phyloP scores from a whole-genome alignment of 1,140 invertebrate species.

The Antheraea pernyi region DNA sequence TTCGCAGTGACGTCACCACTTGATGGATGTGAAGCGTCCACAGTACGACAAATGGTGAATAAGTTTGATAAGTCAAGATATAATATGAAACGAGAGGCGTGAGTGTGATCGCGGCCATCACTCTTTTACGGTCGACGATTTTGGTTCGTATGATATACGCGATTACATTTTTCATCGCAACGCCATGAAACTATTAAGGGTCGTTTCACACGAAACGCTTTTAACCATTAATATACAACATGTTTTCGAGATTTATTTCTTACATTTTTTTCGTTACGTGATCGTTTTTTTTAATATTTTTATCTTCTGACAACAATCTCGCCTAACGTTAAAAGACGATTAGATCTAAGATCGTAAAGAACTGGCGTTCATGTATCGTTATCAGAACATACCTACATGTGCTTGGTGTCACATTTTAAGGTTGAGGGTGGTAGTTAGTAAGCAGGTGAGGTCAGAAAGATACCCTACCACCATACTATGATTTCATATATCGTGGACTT shows the following conservation, averaged over 20 bases:
- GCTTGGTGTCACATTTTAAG: no score
- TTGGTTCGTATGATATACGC: slow-evolving; percentile 46
- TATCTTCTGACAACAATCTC: no score
- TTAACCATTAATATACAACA: not conserved
- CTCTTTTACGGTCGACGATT: slow-evolving; percentile 47
- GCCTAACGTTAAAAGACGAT: no score
- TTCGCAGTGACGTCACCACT: slow-evolving; percentile 8
- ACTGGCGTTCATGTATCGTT: no score
- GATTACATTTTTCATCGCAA: slow-evolving; percentile 59
- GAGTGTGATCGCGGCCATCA: slow-evolving; percentile 46
- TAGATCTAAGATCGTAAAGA: no score
- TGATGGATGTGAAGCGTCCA: slow-evolving; percentile 27
- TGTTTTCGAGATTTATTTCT: not conserved
- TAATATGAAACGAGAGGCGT: slow-evolving; percentile 52
- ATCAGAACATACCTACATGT: no score
- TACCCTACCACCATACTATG: no score
- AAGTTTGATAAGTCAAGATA: slow-evolving; percentile 52
- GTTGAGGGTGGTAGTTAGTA: no score
- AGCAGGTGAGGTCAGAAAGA: no score
- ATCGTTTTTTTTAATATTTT: not conserved
- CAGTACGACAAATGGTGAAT: slow-evolving; percentile 54
- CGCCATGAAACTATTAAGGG: slow-evolving; percentile 49
- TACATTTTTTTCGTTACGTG: not conserved
- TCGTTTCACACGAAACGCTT: slow-evolving; percentile 4
- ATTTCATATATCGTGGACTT: no score